Base-by-base conservation (phyloP, 2,888 invertebrate genomes). In the Yponomeuta plumbellus region DNA sequence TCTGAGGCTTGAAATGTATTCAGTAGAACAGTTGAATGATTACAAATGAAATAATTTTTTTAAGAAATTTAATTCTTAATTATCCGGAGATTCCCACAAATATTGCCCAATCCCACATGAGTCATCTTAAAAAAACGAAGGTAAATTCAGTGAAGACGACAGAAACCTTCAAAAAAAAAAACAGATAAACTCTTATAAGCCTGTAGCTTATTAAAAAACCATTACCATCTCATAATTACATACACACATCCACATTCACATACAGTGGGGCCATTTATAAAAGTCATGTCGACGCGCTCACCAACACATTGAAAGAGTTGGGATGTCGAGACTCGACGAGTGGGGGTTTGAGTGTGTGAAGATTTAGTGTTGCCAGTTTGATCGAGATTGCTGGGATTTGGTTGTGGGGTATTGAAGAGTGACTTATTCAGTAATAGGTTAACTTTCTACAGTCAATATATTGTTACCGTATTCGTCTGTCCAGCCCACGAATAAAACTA, bases 221-320 rank as follows among this genome's bases (percentile, higher is more conserved):
- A 88, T 90, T 88, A 87, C 78, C 75, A 76, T 81, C 77, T 82
- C 81, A 87, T 90, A 89, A 90, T 89, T 88, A 88, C 82, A 79
- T 88, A 88, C 82, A 78, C 80, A 85, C 84, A 81, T 83, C 86
- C 84, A 87, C 86, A 85, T 79, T 75, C 73, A 78, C 80, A 80
- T 76, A 81, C 78, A 77, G 83, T 83, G 83, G 83, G 84, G 83
- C 85, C 84, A 88, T 89, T 89, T 86, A 87, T 88, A 84, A 76
- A 76, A 79, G 86, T 87, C 87, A 52, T 22, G 39, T 17, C 73
- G 74, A 74, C 75, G 72, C 74, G 76, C 70, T 70, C 76, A 71
- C 81, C 68, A 81, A 83, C 86, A 83, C 77, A 79, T 67, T 13
- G 57, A 65, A 44, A 59, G 40, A 56, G 39, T 23, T 34, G 21